These are phyloP conservation scores for Punctoribates punctum DNA, from an alignment of 2,888 invertebrate species.

Conservation along the genomic window DNA sequence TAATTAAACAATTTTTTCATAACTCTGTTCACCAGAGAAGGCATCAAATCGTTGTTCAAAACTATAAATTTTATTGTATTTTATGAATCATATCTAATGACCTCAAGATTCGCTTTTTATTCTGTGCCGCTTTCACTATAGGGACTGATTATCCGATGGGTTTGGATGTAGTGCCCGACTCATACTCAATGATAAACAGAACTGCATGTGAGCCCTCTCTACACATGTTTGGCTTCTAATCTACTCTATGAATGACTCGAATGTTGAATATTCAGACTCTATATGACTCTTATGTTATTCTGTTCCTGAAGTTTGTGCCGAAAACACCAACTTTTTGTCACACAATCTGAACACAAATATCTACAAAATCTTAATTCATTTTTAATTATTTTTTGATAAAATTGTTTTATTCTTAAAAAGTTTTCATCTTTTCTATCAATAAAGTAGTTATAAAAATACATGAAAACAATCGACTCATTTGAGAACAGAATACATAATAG, in stretches of 20 bases:
- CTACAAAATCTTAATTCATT: neutral
- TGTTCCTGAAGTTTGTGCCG: too few species aligned
- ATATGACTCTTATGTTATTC: too few species aligned
- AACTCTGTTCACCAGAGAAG: neutral
- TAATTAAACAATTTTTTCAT: constrained; percentile 28
- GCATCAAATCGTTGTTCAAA: neutral
- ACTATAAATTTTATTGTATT: constrained; percentile 17
- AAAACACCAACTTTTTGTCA: neutral
- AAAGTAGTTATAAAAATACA: neutral
- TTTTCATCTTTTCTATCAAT: neutral
- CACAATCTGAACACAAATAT: neutral
- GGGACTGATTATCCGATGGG: neutral
- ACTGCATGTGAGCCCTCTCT: too few species aligned
- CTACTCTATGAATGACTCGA: too few species aligned
- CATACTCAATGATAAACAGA: neutral
- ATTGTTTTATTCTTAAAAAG: neutral
- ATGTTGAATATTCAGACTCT: too few species aligned
- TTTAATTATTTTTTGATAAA: neutral
- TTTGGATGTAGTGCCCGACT: neutral
- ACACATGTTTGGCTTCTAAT: too few species aligned
- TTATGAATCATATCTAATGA: constrained; percentile 20
- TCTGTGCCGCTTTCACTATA: neutral
- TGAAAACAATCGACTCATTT: neutral
- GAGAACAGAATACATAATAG: neutral
- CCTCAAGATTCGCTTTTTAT: neutral